Evolutionary conservation across 2,888 invertebrate species (phyloP).

Genomic region (Phalera bucephala): DNA sequence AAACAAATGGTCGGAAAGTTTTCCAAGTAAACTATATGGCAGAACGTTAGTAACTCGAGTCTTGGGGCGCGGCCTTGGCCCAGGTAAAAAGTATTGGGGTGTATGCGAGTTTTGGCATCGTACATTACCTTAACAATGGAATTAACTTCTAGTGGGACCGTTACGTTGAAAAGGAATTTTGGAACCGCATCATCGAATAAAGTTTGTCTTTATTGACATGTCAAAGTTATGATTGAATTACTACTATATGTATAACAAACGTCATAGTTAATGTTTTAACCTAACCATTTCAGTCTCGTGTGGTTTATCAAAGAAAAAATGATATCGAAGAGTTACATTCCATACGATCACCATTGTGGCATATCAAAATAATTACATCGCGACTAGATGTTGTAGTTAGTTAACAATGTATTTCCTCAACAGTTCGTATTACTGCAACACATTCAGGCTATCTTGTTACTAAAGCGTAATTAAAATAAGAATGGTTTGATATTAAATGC

Average conservation of each 20-base stretch:
- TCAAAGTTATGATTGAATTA: too few species aligned
- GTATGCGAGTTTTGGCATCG: neutral
- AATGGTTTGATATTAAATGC: constrained; percentile 22
- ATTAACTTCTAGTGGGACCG: neutral
- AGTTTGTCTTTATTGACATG: too few species aligned
- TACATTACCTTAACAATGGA: neutral
- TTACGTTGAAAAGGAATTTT: too few species aligned
- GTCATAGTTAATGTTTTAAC: too few species aligned
- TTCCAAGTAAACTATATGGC: constrained; percentile 16
- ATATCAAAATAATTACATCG: too few species aligned
- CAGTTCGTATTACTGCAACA: neutral
- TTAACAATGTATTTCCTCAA: neutral
- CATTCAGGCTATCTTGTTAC: neutral
- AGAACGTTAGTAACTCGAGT: constrained; percentile 8
- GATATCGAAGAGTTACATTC: too few species aligned
- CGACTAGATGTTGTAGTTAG: too few species aligned
- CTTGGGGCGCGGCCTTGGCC: constrained; percentile 1
- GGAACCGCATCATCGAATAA: too few species aligned
- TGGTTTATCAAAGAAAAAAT: too few species aligned
- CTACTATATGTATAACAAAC: too few species aligned
- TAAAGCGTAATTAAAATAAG: constrained; percentile 7
- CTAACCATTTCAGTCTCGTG: too few species aligned
- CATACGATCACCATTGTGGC: too few species aligned
- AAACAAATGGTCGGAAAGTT: constrained; percentile 14
- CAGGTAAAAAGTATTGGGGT: neutral